Conservation (phyloP, 1,140 invertebrate species). For the Hyphantria cunea region DNA sequence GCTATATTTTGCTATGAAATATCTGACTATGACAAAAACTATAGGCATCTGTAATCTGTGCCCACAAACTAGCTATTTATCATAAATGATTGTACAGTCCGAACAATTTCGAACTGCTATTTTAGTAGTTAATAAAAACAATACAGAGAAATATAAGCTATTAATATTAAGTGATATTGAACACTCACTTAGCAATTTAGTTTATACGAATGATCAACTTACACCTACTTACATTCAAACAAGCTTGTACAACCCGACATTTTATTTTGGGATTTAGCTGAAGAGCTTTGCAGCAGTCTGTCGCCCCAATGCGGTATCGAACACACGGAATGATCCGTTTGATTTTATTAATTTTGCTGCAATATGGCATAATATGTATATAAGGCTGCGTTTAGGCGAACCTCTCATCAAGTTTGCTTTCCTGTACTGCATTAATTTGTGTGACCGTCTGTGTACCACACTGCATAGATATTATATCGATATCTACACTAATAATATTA, state of each 20-base stretch:
- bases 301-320: background rate
- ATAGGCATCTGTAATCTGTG: no score
- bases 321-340: slow-evolving; percentile 27
- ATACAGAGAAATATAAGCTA: no score
- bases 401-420: slow-evolving; percentile 29
- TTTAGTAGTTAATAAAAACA: no score
- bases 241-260: background rate
- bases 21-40: no score
- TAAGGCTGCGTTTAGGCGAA: slow-evolving; percentile 41
- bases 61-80: no score
- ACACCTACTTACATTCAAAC: no score
- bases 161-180: no score
- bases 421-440: slow-evolving; percentile 54
- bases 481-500: slow-evolving; percentile 1
- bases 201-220: no score
- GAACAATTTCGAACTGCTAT: no score
- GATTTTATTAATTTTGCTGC: slow-evolving; percentile 43
- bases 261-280: slow-evolving; percentile 23
- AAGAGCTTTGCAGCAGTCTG: slow-evolving; percentile 13
- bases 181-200: no score
- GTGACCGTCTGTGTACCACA: slow-evolving; percentile 35
- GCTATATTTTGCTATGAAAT: no score
- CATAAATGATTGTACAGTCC: no score
- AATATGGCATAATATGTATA: background rate
- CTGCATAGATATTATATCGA: background rate